Conservation (phyloP, 2,797 vertebrate genomes). For the Phoeniculus purpureus region DNA sequence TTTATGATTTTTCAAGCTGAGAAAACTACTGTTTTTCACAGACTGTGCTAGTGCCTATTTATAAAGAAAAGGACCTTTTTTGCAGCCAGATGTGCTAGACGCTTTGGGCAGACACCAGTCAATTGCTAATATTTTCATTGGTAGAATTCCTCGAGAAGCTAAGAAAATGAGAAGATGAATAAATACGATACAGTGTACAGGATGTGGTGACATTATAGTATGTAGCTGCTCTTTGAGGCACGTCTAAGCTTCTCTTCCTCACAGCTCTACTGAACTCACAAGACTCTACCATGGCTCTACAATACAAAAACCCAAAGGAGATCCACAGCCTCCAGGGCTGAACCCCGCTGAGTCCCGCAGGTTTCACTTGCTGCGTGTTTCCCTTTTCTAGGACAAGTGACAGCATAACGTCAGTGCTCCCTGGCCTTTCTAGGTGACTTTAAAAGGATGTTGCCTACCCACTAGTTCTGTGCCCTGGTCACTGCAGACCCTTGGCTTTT, state of each 20-base stretch:
- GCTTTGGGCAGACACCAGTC: rapidly evolving
- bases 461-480: not conserved
- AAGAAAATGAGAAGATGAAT: not conserved
- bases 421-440: not conserved
- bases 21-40: not conserved
- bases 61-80: not conserved
- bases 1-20: not conserved
- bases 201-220: not conserved
- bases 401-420: not conserved
- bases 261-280: not conserved
- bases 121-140: constrained; percentile 6
- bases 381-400: not conserved
- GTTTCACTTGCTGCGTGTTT: not conserved
- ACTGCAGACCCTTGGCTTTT: rapidly evolving
- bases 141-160: constrained; percentile 25
- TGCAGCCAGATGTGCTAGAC: not conserved
- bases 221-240: not conserved
- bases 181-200: constrained; percentile 20
- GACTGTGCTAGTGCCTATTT: not conserved
- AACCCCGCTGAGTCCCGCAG: not conserved
- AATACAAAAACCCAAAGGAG: not conserved
- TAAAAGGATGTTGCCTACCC: not conserved
- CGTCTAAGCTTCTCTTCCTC: not conserved
- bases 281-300: not conserved
- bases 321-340: not conserved